phyloP scores from a whole-genome alignment of 2,113 vertebrate genomes.

The Antigone vipio region DNA sequence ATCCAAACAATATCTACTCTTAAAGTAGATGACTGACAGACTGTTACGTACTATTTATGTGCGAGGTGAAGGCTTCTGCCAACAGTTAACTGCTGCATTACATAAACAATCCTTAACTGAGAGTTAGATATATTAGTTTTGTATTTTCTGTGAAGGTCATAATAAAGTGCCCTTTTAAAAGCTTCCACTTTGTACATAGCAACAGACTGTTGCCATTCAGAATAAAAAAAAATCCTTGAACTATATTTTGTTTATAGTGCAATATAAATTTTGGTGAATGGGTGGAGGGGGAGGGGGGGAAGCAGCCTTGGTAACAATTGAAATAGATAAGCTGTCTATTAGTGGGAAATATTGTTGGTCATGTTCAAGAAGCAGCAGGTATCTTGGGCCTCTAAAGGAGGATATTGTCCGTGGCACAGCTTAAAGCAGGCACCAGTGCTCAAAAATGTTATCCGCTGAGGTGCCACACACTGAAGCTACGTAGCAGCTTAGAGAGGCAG shows the following conservation, averaged over 20 bases:
- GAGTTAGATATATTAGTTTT: not conserved
- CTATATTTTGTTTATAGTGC: not conserved
- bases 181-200: not conserved
- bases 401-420: not conserved
- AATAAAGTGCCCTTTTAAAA: not conserved
- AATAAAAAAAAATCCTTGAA: not conserved
- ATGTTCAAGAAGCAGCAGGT: not conserved
- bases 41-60: not conserved
- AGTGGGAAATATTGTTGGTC: not conserved
- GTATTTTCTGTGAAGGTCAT: not conserved
- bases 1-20: not conserved
- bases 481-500: not conserved
- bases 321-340: not conserved
- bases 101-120: not conserved
- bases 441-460: not conserved
- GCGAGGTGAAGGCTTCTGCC: conserved; percentile 34
- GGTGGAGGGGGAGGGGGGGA: too few species aligned
- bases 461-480: not conserved
- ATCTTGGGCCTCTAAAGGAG: not conserved
- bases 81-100: not conserved
- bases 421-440: not conserved
- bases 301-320: not conserved
- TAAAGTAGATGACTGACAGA: not conserved
- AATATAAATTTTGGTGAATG: not conserved
- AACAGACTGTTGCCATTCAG: not conserved